A percentile compares a stretch with the other conserved stretches of the same genome.
These are phyloP conservation scores for Desoria tigrina DNA, from an alignment of 2,888 invertebrate species.

Conservation along the genomic window DNA sequence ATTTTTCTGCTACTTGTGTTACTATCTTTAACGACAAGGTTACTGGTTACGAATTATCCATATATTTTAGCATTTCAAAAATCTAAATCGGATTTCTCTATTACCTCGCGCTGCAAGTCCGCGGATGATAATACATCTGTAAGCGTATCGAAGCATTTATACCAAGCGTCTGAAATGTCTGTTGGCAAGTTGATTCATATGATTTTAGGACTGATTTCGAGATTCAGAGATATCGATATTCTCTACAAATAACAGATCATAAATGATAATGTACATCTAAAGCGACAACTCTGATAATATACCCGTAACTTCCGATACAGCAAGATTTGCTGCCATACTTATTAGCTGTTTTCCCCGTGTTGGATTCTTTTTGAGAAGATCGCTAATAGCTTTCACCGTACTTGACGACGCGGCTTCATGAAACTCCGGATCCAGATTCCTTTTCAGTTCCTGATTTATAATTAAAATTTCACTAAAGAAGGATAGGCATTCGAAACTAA, in stretches of 20 bases:
- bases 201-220: background rate
- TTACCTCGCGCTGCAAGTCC: constrained; percentile 19
- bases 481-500: no score
- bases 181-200: background rate
- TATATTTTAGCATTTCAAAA: no score
- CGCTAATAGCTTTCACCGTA: background rate
- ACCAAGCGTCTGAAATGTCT: constrained; percentile 14
- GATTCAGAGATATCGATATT: no score
- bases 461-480: no score
- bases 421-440: constrained; percentile 9
- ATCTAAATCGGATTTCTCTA: no score
- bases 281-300: no score
- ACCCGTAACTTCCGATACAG: background rate
- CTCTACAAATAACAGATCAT: no score
- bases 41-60: background rate
- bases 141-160: constrained; percentile 7
- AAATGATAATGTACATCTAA: no score
- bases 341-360: constrained; percentile 9
- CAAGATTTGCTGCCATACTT: constrained; percentile 2
- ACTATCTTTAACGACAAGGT: constrained; percentile 17
- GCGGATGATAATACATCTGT: constrained; percentile 5
- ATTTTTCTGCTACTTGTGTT: constrained; percentile 19
- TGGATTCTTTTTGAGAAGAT: background rate
- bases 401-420: background rate
- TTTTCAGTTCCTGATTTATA: no score